A percentile compares a stretch with the other conserved stretches of the same genome.
Conservation (phyloP, 2,113 vertebrate species). For the Otolemur garnettii region DNA sequence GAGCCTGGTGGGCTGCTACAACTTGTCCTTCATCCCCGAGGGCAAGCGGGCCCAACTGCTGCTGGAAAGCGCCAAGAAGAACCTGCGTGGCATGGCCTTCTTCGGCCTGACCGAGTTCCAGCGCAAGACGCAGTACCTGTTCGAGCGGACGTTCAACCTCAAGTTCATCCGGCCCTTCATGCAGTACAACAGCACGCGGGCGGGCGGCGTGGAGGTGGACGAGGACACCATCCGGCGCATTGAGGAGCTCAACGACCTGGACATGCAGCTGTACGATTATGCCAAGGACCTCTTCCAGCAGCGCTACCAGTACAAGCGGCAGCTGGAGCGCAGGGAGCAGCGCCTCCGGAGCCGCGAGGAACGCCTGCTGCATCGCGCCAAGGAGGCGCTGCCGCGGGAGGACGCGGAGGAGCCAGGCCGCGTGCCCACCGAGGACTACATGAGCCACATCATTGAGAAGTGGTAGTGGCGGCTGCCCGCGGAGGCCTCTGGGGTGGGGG, state of each 20-base stretch:
- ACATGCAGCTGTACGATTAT: conserved; percentile 99
- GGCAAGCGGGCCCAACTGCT: conserved; percentile 96
- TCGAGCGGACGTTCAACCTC: conserved; percentile 97
- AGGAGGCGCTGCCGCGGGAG: conserved; percentile 89
- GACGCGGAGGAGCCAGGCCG: conserved; percentile 91
- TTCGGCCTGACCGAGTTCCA: conserved; percentile 99
- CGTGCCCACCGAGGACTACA: conserved; percentile 98
- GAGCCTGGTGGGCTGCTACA: conserved; percentile 99
- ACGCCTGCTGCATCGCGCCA: conserved; percentile 91
- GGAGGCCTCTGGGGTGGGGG: not conserved
- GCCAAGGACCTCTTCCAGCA: conserved; percentile 99
- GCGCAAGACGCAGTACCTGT: conserved; percentile 99
- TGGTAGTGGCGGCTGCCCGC: conserved; percentile 91
- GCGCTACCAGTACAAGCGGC: conserved; percentile 97
- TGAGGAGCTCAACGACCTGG: conserved; percentile 98
- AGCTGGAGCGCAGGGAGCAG: conserved; percentile 96
- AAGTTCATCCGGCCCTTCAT: conserved; percentile 99
- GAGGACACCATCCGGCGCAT: conserved; percentile 95
- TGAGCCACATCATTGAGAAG: conserved; percentile 99
- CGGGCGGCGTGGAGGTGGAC: conserved; percentile 96
- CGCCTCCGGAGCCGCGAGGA: conserved; percentile 93
- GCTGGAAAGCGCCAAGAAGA: conserved; percentile 98
- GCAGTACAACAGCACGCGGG: conserved; percentile 99
- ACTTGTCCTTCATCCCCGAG: conserved; percentile 98
- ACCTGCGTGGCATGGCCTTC: conserved; percentile 99